Percentiles rank a stretch among this genome's conserved stretches.
Conservation (phyloP, 2,797 vertebrate species). For the Falco peregrinus region DNA sequence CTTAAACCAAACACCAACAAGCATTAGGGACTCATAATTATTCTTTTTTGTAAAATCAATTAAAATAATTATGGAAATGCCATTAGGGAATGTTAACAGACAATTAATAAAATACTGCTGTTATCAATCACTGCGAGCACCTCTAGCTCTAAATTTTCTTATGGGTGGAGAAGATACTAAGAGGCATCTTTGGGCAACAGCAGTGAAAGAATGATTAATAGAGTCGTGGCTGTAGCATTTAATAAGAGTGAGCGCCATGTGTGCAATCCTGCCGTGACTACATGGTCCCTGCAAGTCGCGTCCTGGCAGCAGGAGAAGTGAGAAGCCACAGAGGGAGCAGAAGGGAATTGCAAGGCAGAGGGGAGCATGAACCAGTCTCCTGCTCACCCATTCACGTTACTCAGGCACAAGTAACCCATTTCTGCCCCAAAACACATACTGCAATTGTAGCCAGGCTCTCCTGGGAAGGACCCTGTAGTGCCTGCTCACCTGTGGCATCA, state of each 20-base stretch:
- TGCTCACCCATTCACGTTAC: not conserved
- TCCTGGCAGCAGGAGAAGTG: not conserved
- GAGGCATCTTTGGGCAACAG: not conserved
- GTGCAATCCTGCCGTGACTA: not conserved
- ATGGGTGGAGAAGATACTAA: not conserved
- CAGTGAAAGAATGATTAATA: not conserved
- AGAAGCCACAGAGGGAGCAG: not conserved
- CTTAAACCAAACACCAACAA: constrained; percentile 29
- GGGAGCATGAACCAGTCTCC: not conserved
- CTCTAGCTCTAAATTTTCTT: not conserved
- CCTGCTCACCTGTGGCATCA: accelerated
- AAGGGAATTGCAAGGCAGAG: not conserved
- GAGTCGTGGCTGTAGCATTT: not conserved
- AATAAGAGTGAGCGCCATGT: not conserved
- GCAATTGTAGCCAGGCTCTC: not conserved
- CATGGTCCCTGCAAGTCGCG: not conserved
- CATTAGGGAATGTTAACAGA: constrained; percentile 9
- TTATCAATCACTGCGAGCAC: not conserved
- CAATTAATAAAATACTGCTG: not conserved
- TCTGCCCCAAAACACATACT: not conserved
- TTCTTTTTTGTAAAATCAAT: constrained; percentile 38
- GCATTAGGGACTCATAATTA: not conserved
- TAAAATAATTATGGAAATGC: constrained; percentile 33
- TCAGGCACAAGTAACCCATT: not conserved
- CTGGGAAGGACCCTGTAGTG: not conserved